Evolutionary conservation across 2,113 vertebrate genomes (phyloP).

Genomic region (Psittacus erithacus): DNA sequence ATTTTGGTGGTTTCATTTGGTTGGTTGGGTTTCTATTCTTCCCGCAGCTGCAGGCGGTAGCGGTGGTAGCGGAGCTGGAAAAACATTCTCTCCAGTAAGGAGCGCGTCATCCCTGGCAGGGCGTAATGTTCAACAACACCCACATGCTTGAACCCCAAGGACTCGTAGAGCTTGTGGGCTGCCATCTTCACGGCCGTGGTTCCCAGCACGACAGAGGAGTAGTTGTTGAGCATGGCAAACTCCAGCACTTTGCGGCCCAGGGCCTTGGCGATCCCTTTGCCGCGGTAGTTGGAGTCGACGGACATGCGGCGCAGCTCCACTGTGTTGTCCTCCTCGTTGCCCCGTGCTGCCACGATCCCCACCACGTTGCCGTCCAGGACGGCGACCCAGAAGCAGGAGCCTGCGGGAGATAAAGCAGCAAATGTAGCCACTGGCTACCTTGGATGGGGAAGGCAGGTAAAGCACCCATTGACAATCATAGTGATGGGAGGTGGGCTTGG

Average conservation of each 20-base stretch:
- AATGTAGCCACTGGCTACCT: background rate
- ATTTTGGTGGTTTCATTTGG: background rate
- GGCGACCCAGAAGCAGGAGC: constrained; percentile 98
- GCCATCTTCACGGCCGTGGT: constrained; percentile 97
- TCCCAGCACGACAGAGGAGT: constrained; percentile 92
- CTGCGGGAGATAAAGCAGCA: constrained; percentile 68
- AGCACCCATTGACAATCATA: rapidly evolving
- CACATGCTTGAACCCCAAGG: constrained; percentile 93
- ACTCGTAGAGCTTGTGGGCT: constrained; percentile 98
- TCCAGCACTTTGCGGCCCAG: constrained; percentile 95
- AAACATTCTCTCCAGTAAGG: constrained; percentile 92
- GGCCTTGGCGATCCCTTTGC: constrained; percentile 96
- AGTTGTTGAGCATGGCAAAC: constrained; percentile 94
- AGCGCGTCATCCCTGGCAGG: constrained; percentile 94
- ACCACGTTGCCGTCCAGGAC: constrained; percentile 93
- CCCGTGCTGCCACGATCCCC: constrained; percentile 92
- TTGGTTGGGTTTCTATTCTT: constrained; percentile 87
- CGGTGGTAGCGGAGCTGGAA: constrained; percentile 98
- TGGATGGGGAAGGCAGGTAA: rapidly evolving
- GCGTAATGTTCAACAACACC: constrained; percentile 88
- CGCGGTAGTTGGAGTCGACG: constrained; percentile 93
- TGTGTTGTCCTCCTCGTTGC: constrained; percentile 91
- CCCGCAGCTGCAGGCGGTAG: constrained; percentile 96
- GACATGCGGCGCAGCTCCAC: constrained; percentile 97
- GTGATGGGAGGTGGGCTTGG: rapidly evolving